These are phyloP conservation scores for Ctenosaura bakeri DNA, from an alignment of 2,797 vertebrate genomes.

Conservation along the genomic window DNA sequence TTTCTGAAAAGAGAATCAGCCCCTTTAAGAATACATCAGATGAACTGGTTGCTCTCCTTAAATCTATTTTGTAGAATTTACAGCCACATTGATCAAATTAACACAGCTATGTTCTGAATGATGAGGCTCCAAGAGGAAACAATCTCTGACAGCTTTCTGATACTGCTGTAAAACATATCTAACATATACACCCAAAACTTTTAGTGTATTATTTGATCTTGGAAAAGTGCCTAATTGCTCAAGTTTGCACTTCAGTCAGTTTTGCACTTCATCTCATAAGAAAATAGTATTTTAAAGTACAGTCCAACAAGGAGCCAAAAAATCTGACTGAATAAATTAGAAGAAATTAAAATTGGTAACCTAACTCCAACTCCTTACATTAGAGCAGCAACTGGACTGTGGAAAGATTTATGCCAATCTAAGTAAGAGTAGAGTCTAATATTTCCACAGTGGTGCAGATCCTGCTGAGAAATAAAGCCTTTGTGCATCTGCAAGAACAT, in stretches of 20 bases:
- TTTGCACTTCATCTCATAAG: background rate
- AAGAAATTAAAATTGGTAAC: background rate
- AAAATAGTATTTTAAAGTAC: slow-evolving; percentile 13
- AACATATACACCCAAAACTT: background rate
- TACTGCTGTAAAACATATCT: slow-evolving; percentile 4
- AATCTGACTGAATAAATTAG: background rate
- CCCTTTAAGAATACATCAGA: slow-evolving; percentile 14
- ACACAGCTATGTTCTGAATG: slow-evolving; percentile 2
- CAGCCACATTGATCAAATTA: slow-evolving; percentile 19
- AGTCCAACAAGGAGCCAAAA: background rate
- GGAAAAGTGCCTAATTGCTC: background rate
- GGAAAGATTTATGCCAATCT: background rate
- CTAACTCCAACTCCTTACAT: background rate
- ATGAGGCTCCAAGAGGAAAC: slow-evolving; percentile 48
- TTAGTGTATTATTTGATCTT: background rate
- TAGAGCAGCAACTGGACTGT: background rate
- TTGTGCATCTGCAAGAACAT: background rate
- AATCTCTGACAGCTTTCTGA: background rate
- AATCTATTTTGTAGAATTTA: slow-evolving; percentile 38
- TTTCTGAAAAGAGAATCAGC: slow-evolving; percentile 84
- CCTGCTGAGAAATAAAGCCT: background rate
- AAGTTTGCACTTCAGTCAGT: background rate
- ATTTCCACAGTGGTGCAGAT: background rate
- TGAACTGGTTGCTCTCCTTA: background rate
- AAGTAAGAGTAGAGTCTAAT: background rate